Evolutionary conservation across 2,113 vertebrate genomes (phyloP).

Genomic region (Ailurus styani): DNA sequence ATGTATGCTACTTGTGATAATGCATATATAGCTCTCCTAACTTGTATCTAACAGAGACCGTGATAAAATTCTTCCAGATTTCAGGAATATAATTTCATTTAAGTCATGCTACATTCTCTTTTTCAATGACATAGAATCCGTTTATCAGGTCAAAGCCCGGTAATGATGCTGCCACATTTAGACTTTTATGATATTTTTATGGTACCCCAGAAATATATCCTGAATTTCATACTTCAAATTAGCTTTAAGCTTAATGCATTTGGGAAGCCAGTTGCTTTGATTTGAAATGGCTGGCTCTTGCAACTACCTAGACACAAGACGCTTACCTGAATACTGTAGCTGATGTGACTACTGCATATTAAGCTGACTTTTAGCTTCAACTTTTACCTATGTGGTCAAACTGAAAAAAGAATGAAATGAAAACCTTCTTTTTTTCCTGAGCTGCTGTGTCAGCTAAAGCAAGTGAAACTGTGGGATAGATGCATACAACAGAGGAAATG

Average conservation of each 20-base stretch:
- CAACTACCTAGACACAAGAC: not conserved
- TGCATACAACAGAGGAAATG: constrained; percentile 17
- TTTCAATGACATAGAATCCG: not conserved
- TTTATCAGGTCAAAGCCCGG: not conserved
- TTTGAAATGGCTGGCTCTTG: not conserved
- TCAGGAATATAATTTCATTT: not conserved
- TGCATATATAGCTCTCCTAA: not conserved
- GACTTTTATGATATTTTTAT: constrained; percentile 13
- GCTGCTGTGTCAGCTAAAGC: constrained; percentile 3
- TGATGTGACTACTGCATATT: not conserved
- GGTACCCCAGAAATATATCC: not conserved
- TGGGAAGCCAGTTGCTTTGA: not conserved
- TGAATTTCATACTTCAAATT: not conserved
- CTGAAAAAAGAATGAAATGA: not conserved
- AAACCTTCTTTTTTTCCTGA: not conserved
- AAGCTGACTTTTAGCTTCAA: not conserved
- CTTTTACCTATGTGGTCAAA: not conserved
- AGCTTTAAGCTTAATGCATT: not conserved
- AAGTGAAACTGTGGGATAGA: not conserved
- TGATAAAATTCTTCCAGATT: not conserved
- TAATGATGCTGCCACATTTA: not conserved
- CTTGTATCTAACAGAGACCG: not conserved
- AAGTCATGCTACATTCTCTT: not conserved
- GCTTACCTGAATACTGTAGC: not conserved
- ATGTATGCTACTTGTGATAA: not conserved